These are phyloP conservation scores for Perizoma flavofasciatum DNA, from an alignment of 2,888 invertebrate species.

Conservation along the genomic window DNA sequence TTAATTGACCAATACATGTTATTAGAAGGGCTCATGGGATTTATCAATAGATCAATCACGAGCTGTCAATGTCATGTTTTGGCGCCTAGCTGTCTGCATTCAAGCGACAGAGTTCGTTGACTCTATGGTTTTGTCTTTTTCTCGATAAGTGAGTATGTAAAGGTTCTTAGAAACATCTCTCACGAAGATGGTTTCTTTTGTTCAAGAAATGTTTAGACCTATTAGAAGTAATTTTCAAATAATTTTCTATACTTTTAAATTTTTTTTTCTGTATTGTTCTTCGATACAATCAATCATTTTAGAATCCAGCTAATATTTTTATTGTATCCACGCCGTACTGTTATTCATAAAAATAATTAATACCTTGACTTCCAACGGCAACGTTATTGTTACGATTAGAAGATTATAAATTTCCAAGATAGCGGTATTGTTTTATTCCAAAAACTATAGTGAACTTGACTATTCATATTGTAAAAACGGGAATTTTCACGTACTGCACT, in stretches of 20 bases:
- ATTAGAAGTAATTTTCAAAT: background rate
- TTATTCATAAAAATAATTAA: conserved; percentile 28
- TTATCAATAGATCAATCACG: conserved; percentile 65
- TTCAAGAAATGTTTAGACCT: background rate
- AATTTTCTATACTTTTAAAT: background rate
- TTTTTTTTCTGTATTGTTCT: background rate
- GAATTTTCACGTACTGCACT: too few species aligned
- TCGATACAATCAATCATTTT: conserved; percentile 2
- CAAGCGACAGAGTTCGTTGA: conserved; percentile 57
- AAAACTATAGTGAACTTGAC: too few species aligned
- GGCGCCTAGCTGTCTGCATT: conserved; percentile 74
- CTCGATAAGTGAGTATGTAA: conserved; percentile 10
- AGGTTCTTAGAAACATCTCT: conserved; percentile 2
- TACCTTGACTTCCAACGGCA: conserved; percentile 16
- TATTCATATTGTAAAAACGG: too few species aligned
- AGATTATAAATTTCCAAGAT: background rate
- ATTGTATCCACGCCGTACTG: background rate
- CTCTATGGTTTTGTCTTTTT: conserved; percentile 39
- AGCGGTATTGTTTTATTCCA: too few species aligned
- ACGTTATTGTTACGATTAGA: conserved; percentile 19
- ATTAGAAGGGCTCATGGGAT: conserved; percentile 31
- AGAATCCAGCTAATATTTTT: conserved; percentile 16
- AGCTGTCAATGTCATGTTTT: conserved; percentile 57
- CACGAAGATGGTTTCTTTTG: background rate
- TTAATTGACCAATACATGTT: conserved; percentile 29